Evolutionary conservation across 2,888 invertebrate genomes (phyloP).

Genomic region (Gandaritis pyraliata): DNA sequence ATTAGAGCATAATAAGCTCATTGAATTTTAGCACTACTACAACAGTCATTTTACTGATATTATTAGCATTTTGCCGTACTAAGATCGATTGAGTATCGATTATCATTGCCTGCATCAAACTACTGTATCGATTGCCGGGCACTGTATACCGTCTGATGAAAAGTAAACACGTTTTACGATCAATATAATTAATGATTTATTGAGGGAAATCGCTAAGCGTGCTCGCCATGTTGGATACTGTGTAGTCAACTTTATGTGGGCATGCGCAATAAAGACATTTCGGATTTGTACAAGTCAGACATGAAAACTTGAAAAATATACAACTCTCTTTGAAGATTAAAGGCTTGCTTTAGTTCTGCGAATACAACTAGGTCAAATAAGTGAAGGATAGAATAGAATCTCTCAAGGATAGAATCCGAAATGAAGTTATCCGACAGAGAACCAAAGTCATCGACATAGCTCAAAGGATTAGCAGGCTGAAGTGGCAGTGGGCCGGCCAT

Average conservation of each 20-base stretch:
- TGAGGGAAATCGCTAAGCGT: conserved; percentile 37
- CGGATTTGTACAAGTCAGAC: conserved; percentile 20
- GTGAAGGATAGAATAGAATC: too few species aligned
- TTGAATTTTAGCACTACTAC: too few species aligned
- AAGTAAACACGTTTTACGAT: conserved; percentile 41
- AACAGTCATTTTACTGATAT: too few species aligned
- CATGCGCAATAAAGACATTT: conserved; percentile 35
- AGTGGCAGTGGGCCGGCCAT: too few species aligned
- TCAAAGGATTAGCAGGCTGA: too few species aligned
- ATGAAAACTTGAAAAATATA: conserved; percentile 4
- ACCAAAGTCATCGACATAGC: too few species aligned
- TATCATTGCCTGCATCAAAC: neutral
- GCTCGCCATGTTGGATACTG: conserved; percentile 26
- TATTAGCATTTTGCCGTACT: too few species aligned
- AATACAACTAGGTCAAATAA: conserved; percentile 1
- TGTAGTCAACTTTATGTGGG: conserved; percentile 25
- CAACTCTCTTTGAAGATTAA: neutral
- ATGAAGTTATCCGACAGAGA: too few species aligned
- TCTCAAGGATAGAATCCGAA: too few species aligned
- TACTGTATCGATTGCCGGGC: conserved; percentile 7
- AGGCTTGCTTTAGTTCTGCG: neutral
- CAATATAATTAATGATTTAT: conserved; percentile 40
- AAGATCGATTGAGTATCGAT: neutral
- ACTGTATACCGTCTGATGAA: conserved; percentile 34
- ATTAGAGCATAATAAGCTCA: too few species aligned